Evolutionary conservation across 2,797 vertebrate genomes (phyloP).

Genomic region (Rhinophrynus dorsalis): DNA sequence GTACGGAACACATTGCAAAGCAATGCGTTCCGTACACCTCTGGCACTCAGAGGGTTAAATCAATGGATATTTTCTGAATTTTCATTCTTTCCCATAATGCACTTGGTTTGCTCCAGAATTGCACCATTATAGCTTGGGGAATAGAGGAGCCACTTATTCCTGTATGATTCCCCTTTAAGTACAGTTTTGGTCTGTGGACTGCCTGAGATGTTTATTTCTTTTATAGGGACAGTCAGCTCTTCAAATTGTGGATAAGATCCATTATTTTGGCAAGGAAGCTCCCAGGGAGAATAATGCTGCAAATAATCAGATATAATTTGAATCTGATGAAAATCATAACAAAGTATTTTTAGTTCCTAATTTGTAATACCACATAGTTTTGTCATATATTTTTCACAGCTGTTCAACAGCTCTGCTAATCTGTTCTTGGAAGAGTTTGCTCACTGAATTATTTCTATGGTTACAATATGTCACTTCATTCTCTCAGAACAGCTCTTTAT

Average conservation of each 20-base stretch:
- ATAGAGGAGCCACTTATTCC: no score
- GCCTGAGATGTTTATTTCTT: background rate
- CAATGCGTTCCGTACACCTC: no score
- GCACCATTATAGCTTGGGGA: no score
- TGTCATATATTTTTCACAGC: conserved; percentile 50
- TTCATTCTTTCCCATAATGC: no score
- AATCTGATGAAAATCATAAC: conserved; percentile 44
- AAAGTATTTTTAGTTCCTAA: conserved; percentile 46
- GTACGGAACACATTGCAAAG: no score
- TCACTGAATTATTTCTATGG: conserved; percentile 35
- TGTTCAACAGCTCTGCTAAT: conserved; percentile 5
- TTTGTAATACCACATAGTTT: conserved; percentile 48
- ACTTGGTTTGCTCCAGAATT: no score
- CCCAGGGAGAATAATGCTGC: conserved; percentile 28
- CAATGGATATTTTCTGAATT: no score
- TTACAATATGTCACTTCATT: conserved; percentile 38
- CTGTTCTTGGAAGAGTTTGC: conserved; percentile 41
- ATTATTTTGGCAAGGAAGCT: conserved; percentile 31
- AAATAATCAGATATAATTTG: conserved; percentile 47
- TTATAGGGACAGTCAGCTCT: conserved; percentile 11
- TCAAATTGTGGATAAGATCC: background rate
- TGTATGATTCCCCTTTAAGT: no score
- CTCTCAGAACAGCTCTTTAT: conserved; percentile 19
- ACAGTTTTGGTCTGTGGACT: no score
- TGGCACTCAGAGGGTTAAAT: no score